Base-by-base conservation (phyloP, 2,113 vertebrate species). In the Calypte anna region DNA sequence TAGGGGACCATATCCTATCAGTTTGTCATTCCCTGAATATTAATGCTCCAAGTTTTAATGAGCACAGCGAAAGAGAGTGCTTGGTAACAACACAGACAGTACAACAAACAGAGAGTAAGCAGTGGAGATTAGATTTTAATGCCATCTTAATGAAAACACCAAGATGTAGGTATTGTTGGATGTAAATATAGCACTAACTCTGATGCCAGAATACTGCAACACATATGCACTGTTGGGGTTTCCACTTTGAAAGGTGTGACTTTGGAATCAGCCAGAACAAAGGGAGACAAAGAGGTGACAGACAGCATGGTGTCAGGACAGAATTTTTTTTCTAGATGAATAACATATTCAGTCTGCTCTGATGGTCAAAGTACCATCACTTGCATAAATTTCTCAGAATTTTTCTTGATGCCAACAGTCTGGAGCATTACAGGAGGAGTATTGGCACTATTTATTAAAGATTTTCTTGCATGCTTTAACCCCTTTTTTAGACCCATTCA, bases 101-200 rank as follows among this genome's bases (percentile, higher is more conserved):
- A 88, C 62, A 92, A 88, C 44, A 92, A 94, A 92, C 22, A 68
- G 63, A 66, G 50, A 64, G 63, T 61, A 93, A 90, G 81, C 40
- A 76, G 53, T 69, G 86, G 72, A 91, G 64, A 95, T 96, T 75
- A 53, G 75, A 78, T 90, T 95, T 96, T 94, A 92, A 95, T 91
- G 82, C 48, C 59, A 31, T 77, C 25, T 63, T 82, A 94, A 92
- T 78, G 57, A 91, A 87, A 94, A 46, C 30, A 51, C 59, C 6
- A 46, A 38, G 36, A 76, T 76, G 58, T 75, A 55, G 46, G 76
- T 80, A 91, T 46, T 90, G 58, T 36, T 90, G 50, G 90, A 58
- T 0, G 0, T 36, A 90, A n/a, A 66, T 70, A 9, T 40, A 31
- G 50, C 12, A n/a, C 70, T 88, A 63, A 50, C 61, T 86, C 28